Evolutionary conservation across 2,113 vertebrate genomes (phyloP).

Genomic region (Megaptera novaeangliae): DNA sequence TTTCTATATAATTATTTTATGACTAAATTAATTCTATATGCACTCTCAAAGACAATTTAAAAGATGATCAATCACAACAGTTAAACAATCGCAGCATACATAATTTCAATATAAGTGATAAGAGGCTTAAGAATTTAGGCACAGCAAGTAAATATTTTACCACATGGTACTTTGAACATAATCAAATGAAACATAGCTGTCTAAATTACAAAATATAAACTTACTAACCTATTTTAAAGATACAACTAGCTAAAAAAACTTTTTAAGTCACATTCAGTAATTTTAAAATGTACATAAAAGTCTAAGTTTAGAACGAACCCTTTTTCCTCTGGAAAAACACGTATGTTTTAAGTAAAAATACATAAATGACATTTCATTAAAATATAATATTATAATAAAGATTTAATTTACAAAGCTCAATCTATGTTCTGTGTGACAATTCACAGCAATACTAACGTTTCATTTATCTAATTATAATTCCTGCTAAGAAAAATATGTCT

Average conservation of each 20-base stretch:
- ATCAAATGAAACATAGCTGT: neutral
- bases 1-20: neutral
- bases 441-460: neutral
- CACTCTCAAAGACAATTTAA: neutral
- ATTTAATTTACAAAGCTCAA: neutral
- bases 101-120: neutral
- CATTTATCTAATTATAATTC: neutral
- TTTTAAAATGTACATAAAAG: neutral
- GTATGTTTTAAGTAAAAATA: neutral
- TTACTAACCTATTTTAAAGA: neutral
- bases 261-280: neutral
- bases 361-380: neutral
- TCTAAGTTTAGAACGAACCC: neutral
- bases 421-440: neutral
- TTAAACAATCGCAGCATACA: neutral
- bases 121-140: neutral
- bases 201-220: neutral
- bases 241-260: neutral
- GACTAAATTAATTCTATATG: neutral
- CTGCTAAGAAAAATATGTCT: neutral
- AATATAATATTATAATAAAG: neutral
- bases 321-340: neutral
- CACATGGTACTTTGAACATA: neutral
- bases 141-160: neutral
- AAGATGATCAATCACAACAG: neutral